Conservation (phyloP, 2,888 invertebrate species). For the Melinaea menophilus region DNA sequence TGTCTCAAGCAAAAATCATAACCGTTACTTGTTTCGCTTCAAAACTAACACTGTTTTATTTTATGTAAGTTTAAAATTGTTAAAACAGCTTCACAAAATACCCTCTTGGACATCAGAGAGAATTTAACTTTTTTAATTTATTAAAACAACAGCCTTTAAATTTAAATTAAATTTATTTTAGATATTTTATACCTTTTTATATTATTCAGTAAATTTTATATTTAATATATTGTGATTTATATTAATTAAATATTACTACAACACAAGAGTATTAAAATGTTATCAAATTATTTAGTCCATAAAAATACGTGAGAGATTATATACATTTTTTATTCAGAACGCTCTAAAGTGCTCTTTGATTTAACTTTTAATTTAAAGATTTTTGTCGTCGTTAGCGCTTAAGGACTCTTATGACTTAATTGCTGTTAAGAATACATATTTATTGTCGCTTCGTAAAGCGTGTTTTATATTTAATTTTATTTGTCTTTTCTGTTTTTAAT, state of each 20-base stretch:
- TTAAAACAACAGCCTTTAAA: too few relatives aligned
- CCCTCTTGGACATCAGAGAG: constrained; percentile 32
- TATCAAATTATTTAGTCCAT: too few relatives aligned
- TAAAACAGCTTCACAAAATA: constrained; percentile 31
- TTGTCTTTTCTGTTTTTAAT: not conserved
- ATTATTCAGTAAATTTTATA: too few relatives aligned
- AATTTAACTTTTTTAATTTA: constrained; percentile 32
- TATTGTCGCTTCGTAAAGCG: not conserved
- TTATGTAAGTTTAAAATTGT: constrained; percentile 21
- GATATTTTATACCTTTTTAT: too few relatives aligned
- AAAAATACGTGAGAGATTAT: too few relatives aligned
- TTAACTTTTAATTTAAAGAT: not conserved
- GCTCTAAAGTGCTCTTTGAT: not conserved
- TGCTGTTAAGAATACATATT: not conserved
- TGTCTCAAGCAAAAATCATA: constrained; percentile 16
- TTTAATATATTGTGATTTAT: too few relatives aligned
- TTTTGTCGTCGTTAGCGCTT: not conserved
- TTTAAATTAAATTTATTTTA: too few relatives aligned
- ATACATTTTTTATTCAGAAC: not conserved
- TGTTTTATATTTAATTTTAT: not conserved
- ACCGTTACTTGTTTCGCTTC: constrained; percentile 21
- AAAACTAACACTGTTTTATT: constrained; percentile 18
- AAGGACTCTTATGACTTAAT: constrained; percentile 1
- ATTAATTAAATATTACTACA: too few relatives aligned
- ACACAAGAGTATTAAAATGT: too few relatives aligned